Percentiles rank a stretch among this genome's conserved stretches.
These are phyloP conservation scores for Phytoseiulus persimilis DNA, from an alignment of 2,888 invertebrate genomes.

Conservation along the genomic window DNA sequence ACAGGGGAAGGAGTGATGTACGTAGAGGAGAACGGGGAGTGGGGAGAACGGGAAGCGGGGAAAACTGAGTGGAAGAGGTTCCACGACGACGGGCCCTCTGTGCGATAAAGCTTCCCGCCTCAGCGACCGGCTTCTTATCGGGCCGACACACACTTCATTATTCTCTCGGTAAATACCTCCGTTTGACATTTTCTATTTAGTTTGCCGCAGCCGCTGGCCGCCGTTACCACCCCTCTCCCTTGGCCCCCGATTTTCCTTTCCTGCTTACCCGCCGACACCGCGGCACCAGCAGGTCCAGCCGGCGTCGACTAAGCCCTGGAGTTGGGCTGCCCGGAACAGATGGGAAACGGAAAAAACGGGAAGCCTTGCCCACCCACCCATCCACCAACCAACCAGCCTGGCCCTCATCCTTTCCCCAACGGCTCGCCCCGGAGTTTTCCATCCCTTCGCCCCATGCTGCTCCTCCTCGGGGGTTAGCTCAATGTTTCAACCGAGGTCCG, in stretches of 20 bases:
- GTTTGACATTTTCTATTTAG: conserved; percentile 5
- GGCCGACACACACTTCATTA: conserved; percentile 5
- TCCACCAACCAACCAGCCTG: not conserved
- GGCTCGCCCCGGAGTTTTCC: not conserved
- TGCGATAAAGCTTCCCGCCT: not conserved
- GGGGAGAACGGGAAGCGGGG: not conserved
- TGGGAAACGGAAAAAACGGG: not conserved
- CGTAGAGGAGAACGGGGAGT: not conserved
- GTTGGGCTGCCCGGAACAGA: not conserved
- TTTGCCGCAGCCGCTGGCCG: not conserved
- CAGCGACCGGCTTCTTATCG: not conserved
- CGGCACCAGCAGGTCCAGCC: not conserved
- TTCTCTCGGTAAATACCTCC: conserved; percentile 5
- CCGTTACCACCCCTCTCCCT: not conserved
- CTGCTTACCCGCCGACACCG: not conserved
- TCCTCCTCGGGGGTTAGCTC: too few relatives aligned
- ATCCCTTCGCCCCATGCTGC: not conserved
- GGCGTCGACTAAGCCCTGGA: not conserved
- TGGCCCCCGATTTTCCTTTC: not conserved
- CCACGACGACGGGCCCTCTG: not conserved
- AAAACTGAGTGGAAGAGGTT: not conserved
- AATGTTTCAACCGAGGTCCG: too few relatives aligned
- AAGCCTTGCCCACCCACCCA: not conserved
- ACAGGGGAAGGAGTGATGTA: not conserved
- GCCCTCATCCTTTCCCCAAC: not conserved